Conservation (phyloP, 2,888 invertebrate genomes). For the Drosophila engyochracea region DNA sequence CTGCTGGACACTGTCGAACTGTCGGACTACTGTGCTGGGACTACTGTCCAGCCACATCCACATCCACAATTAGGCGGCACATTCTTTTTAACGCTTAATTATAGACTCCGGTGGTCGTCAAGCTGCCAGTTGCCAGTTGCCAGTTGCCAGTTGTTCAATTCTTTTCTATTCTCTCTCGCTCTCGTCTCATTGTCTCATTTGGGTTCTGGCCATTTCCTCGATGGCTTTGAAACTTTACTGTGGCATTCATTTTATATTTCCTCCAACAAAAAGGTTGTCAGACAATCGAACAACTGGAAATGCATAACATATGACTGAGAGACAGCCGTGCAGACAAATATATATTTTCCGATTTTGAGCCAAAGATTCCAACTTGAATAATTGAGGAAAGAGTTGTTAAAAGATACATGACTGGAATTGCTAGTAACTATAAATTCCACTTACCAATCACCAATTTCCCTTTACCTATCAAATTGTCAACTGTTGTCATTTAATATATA, state of each 20-base stretch:
- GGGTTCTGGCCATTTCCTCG: constrained; percentile 67
- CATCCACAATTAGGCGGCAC: constrained; percentile 75
- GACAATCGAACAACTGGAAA: constrained; percentile 20
- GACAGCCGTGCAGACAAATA: no score
- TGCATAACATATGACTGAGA: not conserved
- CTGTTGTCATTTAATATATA: not conserved
- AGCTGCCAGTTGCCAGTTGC: constrained; percentile 4
- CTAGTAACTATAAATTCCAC: not conserved
- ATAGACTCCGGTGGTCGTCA: constrained; percentile 59
- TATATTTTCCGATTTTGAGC: not conserved
- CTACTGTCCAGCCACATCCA: constrained; percentile 42
- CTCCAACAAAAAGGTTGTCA: constrained; percentile 45
- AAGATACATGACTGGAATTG: not conserved
- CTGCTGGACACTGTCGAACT: constrained; percentile 18
- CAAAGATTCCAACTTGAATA: not conserved
- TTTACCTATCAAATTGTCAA: not conserved
- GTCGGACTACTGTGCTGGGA: not conserved
- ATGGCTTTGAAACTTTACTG: constrained; percentile 42
- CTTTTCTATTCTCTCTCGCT: constrained; percentile 15
- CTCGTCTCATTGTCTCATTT: constrained; percentile 57
- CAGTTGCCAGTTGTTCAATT: constrained; percentile 17
- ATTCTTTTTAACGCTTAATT: constrained; percentile 77
- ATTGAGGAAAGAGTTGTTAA: not conserved
- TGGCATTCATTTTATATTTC: constrained; percentile 70
- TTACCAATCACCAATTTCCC: not conserved